Evolutionary conservation across 2,797 vertebrate genomes (phyloP).

Genomic region (Clarias platycephalus): DNA sequence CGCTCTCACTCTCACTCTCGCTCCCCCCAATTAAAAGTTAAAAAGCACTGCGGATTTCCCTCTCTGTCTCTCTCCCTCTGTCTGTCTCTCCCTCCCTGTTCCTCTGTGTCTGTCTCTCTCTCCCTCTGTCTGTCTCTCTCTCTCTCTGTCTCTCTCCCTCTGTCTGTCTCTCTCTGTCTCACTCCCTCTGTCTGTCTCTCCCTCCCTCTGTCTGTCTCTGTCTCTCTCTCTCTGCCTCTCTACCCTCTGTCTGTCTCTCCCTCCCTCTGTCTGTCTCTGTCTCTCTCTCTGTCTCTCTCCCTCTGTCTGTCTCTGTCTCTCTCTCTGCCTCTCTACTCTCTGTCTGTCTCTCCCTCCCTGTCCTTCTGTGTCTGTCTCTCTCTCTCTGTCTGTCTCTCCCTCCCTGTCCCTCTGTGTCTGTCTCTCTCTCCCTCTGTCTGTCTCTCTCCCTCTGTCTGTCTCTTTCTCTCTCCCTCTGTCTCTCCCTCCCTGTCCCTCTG

Average conservation of each 20-base stretch:
- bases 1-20: too few species aligned
- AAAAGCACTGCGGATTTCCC: not conserved
- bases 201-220: not conserved
- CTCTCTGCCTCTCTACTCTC: too few species aligned
- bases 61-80: not conserved
- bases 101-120: not conserved
- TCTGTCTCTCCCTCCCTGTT: not conserved
- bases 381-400: too few species aligned
- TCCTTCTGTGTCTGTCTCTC: too few species aligned
- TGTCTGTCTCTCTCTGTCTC: not conserved
- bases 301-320: too few species aligned
- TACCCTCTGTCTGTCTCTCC: not conserved
- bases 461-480: too few species aligned
- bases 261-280: not conserved
- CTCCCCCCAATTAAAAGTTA: slow-evolving; percentile 14
- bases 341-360: too few species aligned
- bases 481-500: too few species aligned
- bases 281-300: not conserved
- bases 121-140: not conserved
- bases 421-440: too few species aligned
- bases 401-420: too few species aligned
- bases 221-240: not conserved
- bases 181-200: not conserved
- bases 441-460: too few species aligned
- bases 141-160: not conserved